phyloP scores from a whole-genome alignment of 2,888 invertebrate genomes.

The Nomada fucata region DNA sequence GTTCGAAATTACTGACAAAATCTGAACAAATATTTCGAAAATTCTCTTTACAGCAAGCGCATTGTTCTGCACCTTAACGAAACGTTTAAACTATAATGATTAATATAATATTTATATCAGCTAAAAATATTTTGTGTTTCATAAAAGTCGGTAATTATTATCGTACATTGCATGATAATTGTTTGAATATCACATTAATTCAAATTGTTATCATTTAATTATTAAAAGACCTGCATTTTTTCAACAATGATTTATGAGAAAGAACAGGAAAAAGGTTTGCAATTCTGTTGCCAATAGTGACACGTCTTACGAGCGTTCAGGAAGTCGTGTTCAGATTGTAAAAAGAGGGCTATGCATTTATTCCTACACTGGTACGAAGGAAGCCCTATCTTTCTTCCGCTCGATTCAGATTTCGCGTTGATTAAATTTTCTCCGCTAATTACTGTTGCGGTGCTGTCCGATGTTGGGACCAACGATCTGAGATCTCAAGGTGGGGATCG shows the following conservation, averaged over 20 bases:
- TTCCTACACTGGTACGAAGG: not conserved
- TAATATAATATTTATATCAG: too few relatives aligned
- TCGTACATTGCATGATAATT: too few relatives aligned
- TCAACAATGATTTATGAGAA: not conserved
- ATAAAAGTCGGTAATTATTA: too few relatives aligned
- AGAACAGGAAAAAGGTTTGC: not conserved
- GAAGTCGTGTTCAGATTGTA: conserved; percentile 31
- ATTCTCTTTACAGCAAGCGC: too few relatives aligned
- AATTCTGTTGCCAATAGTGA: not conserved
- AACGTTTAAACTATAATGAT: too few relatives aligned
- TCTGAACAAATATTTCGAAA: too few relatives aligned
- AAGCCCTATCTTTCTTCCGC: conserved; percentile 60
- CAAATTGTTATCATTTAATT: too few relatives aligned
- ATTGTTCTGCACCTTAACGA: too few relatives aligned
- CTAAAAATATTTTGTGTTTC: too few relatives aligned
- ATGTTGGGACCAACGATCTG: conserved; percentile 7
- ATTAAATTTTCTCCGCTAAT: conserved; percentile 50
- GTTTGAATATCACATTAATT: too few relatives aligned
- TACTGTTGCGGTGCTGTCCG: conserved; percentile 53
- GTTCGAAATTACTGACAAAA: too few relatives aligned
- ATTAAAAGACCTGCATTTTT: too few relatives aligned
- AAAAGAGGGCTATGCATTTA: not conserved
- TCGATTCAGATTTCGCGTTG: conserved; percentile 53
- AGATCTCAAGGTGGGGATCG: conserved; percentile 56
- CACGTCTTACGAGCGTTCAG: not conserved